A percentile compares a stretch with the other conserved stretches of the same genome.
phyloP scores from a whole-genome alignment of 2,888 invertebrate species.

The Dione vanillae region DNA sequence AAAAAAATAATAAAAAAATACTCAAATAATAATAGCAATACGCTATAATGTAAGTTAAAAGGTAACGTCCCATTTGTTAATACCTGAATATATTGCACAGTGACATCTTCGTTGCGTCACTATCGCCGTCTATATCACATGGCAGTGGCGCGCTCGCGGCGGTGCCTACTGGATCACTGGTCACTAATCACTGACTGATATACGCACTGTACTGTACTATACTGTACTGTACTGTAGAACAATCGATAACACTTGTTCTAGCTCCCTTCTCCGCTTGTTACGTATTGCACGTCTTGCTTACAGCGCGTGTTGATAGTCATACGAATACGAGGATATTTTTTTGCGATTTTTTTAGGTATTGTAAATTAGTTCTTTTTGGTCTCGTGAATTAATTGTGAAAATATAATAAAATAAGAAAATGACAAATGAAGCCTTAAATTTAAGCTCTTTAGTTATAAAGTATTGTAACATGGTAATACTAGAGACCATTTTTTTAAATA shows the following conservation, averaged over 20 bases:
- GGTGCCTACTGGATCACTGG: slow-evolving; percentile 50
- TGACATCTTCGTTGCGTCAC: slow-evolving; percentile 56
- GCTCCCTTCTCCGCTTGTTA: slow-evolving; percentile 4
- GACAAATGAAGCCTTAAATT: too few relatives aligned
- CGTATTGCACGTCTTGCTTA: too few relatives aligned
- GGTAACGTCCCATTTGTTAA: slow-evolving; percentile 48
- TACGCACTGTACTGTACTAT: slow-evolving; percentile 7
- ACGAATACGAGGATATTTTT: too few relatives aligned
- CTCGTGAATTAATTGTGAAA: too few relatives aligned
- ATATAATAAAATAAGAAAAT: too few relatives aligned
- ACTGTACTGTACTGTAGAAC: not conserved
- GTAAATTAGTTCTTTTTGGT: too few relatives aligned
- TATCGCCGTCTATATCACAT: slow-evolving; percentile 49
- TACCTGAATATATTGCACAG: slow-evolving; percentile 56
- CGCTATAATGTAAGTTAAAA: not conserved
- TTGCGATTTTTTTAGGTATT: too few relatives aligned
- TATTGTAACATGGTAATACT: too few relatives aligned
- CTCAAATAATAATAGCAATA: not conserved
- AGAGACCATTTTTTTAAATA: too few relatives aligned
- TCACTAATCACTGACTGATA: not conserved
- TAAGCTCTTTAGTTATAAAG: too few relatives aligned
- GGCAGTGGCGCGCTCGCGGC: slow-evolving; percentile 50
- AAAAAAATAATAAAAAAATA: not conserved
- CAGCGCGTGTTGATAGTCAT: too few relatives aligned
- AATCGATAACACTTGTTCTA: slow-evolving; percentile 25